Conservation (phyloP, 1,140 invertebrate species). For the Thaumatotibia leucotreta region DNA sequence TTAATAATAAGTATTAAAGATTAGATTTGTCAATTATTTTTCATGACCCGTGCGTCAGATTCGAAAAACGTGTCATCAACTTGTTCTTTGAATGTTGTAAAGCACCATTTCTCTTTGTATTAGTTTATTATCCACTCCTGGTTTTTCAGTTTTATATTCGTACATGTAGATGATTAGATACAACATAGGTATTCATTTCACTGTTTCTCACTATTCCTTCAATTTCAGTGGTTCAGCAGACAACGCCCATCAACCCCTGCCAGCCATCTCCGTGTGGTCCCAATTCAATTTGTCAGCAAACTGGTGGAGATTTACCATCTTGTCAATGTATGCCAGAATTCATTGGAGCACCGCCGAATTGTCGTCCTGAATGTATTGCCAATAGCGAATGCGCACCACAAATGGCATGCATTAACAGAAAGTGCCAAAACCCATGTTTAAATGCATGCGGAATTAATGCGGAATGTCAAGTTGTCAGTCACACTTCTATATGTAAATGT, state of each 20-base stretch:
- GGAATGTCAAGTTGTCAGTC: slow-evolving; percentile 82
- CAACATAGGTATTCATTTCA: too few species aligned
- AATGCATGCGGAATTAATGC: slow-evolving; percentile 85
- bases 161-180: too few species aligned
- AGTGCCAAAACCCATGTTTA: slow-evolving; percentile 84
- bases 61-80: slow-evolving; percentile 13
- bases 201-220: too few species aligned
- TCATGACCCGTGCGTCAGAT: too few species aligned
- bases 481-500: slow-evolving; percentile 82
- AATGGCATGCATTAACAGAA: slow-evolving; percentile 83
- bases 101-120: too few species aligned
- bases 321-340: slow-evolving; percentile 83
- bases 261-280: slow-evolving; percentile 83
- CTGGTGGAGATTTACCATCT: slow-evolving; percentile 72
- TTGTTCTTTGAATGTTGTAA: too few species aligned
- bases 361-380: slow-evolving; percentile 83
- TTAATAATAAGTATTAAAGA: too few species aligned
- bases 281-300: slow-evolving; percentile 84
- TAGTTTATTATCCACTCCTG: too few species aligned
- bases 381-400: slow-evolving; percentile 85
- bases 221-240: slow-evolving; percentile 37
- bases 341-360: slow-evolving; percentile 83
- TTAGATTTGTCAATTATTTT: too few species aligned
- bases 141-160: too few species aligned
- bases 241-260: slow-evolving; percentile 80